Percentiles rank a stretch among this genome's conserved stretches.
These are phyloP conservation scores for Wiebesia pumilae DNA, from an alignment of 1,140 invertebrate genomes.

Conservation along the genomic window DNA sequence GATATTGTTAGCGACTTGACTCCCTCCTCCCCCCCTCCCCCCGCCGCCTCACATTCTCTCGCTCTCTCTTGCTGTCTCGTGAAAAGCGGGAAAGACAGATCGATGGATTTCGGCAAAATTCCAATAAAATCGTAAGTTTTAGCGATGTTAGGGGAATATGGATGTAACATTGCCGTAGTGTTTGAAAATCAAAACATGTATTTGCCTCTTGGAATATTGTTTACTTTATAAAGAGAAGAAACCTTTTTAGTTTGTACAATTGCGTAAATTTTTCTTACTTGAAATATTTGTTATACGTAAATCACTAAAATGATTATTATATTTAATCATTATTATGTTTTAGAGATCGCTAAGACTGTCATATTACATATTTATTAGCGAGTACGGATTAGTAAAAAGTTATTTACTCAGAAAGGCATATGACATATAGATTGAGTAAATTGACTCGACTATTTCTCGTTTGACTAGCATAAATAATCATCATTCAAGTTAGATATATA, in stretches of 20 bases:
- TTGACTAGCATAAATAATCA: not conserved
- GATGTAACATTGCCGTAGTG: not conserved
- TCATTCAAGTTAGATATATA: not conserved
- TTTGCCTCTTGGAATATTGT: not conserved
- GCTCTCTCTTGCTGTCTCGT: too few relatives aligned
- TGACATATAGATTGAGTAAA: not conserved
- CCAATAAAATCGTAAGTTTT: not conserved
- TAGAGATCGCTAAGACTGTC: not conserved
- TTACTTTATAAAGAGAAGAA: not conserved
- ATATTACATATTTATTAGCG: not conserved
- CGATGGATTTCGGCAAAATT: not conserved
- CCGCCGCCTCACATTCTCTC: too few relatives aligned
- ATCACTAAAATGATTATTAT: not conserved
- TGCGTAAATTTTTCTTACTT: not conserved
- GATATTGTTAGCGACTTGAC: slow-evolving; percentile 55
- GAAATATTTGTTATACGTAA: not conserved
- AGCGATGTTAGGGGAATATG: not conserved
- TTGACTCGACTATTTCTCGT: not conserved
- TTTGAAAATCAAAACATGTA: not conserved
- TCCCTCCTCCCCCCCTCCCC: not conserved
- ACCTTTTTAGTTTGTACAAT: not conserved
- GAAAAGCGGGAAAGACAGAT: not conserved
- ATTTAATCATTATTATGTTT: not conserved
- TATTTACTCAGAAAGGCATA: not conserved
- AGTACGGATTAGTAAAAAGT: not conserved